Base-by-base conservation (phyloP, 2,888 invertebrate species). In the Athalia cordata region DNA sequence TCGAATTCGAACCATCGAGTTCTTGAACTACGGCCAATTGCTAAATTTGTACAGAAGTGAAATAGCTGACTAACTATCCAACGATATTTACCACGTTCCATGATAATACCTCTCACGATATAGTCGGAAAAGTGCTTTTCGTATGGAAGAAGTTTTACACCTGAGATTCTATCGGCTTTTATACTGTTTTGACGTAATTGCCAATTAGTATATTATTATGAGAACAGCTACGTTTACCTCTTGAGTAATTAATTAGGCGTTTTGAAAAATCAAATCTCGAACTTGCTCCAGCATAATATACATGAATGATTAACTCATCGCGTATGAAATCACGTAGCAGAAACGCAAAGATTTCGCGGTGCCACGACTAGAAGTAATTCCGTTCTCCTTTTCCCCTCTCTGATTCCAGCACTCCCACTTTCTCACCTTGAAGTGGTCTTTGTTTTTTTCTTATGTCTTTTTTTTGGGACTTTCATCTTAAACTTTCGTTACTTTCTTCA, bases 401-500 rank as follows among this genome's bases (percentile, higher is more conserved):
- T 59, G 8, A 47, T 13, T 55, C 7, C 55, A 52, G n/a, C 43
- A 7, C 6, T 11, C 29, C 52, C 50, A 5, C 29, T 43, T 55
- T 9, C 59, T 47, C 15, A 72, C 72, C 8, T 45, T 59, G 59
- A 59, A 57, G 59, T 72, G 29, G 29, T 29, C 29, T 29, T 29
- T 29, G 29, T 29, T n/a, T 9, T n/a, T 11, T 55, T n/a, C n/a
- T 29, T 29, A 29, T 29, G 29, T 29, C 29, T 59, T 72, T 72
- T 65, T 78, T 78, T 77, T 81, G 77, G 84, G 87, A 88, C 87
- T 88, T 88, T 88, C 87, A 85, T 88, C 86, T 82, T 70, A 79
- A 79, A 87, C 88, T 88, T 88, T 88, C 87, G 83, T 87, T 85
- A 86, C 88, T 87, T 87, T 87, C 87, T 87, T 87, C 85, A 84